A percentile compares a stretch with the other conserved stretches of the same genome.
Conservation (phyloP, 2,797 vertebrate genomes). For the Tangara arthus region DNA sequence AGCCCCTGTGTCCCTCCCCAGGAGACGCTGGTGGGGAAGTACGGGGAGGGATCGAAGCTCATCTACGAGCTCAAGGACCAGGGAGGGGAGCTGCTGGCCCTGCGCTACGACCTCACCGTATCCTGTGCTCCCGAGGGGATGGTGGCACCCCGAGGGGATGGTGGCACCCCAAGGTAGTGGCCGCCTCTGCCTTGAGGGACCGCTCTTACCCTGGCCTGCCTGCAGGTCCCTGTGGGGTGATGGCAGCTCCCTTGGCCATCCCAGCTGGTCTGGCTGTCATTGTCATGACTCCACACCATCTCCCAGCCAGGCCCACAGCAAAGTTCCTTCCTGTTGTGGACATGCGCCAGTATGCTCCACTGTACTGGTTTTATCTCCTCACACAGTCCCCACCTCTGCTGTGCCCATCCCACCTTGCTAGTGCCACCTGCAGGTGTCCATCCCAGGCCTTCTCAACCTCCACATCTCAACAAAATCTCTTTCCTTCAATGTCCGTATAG, state of each 20-base stretch:
- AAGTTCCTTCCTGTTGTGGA: neutral
- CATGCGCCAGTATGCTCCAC: neutral
- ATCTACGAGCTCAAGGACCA: slow-evolving; percentile 98
- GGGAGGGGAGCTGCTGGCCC: slow-evolving; percentile 92
- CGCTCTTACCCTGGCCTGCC: fast-evolving
- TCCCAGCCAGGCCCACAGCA: neutral
- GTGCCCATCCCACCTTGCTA: neutral
- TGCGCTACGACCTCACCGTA: slow-evolving; percentile 97
- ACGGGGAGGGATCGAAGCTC: slow-evolving; percentile 92
- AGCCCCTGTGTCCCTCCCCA: slow-evolving; percentile 20
- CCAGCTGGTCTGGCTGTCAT: neutral
- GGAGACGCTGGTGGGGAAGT: slow-evolving; percentile 92
- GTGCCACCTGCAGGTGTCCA: neutral
- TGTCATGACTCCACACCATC: neutral
- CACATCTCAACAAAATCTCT: neutral
- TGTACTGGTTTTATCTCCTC: neutral
- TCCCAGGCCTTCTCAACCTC: neutral
- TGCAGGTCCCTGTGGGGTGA: fast-evolving
- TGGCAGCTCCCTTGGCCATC: neutral
- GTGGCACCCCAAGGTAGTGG: fast-evolving
- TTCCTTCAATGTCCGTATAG: fast-evolving
- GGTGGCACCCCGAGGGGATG: fast-evolving
- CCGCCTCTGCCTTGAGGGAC: neutral
- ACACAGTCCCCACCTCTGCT: neutral
- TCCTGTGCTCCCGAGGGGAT: slow-evolving; percentile 67